phyloP scores from a whole-genome alignment of 1,140 invertebrate genomes.

The Brachionus manjavacas region DNA sequence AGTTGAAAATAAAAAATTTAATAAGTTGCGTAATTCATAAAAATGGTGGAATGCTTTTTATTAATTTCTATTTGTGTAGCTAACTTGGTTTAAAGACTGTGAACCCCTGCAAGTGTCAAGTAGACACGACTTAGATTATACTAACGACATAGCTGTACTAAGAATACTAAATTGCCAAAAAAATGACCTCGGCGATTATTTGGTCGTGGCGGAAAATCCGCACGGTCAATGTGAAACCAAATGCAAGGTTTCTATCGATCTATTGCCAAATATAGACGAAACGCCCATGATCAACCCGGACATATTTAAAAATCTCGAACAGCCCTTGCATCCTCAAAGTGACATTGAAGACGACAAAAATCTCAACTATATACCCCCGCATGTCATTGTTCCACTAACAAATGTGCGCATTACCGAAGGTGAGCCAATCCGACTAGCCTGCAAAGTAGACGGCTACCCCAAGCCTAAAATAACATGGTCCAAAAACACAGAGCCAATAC shows the following conservation, averaged over 20 bases:
- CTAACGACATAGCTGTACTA: not conserved
- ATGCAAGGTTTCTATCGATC: slow-evolving; percentile 10
- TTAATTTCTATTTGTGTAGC: not conserved
- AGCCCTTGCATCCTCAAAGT: not conserved
- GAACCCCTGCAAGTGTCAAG: slow-evolving; percentile 13
- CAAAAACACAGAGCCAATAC: slow-evolving; percentile 23
- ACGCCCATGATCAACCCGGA: slow-evolving; percentile 42
- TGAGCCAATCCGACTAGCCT: not conserved
- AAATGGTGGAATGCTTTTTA: not conserved
- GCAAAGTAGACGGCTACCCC: slow-evolving; percentile 40
- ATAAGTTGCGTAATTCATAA: not conserved
- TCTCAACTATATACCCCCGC: slow-evolving; percentile 6
- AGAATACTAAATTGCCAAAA: slow-evolving; percentile 1
- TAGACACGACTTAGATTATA: slow-evolving; percentile 8
- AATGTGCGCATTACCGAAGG: slow-evolving; percentile 7
- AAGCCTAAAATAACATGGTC: slow-evolving; percentile 37
- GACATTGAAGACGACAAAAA: not conserved
- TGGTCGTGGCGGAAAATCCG: not conserved
- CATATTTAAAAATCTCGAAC: slow-evolving; percentile 28
- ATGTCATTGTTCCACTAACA: slow-evolving; percentile 27
- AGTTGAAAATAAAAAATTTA: no score
- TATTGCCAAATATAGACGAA: slow-evolving; percentile 33
- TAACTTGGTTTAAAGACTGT: slow-evolving; percentile 40
- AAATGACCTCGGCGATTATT: slow-evolving; percentile 35
- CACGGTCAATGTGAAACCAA: not conserved